Percentiles rank a stretch among this genome's conserved stretches.
phyloP scores from a whole-genome alignment of 1,140 invertebrate genomes.

The Drosophila albomicans region DNA sequence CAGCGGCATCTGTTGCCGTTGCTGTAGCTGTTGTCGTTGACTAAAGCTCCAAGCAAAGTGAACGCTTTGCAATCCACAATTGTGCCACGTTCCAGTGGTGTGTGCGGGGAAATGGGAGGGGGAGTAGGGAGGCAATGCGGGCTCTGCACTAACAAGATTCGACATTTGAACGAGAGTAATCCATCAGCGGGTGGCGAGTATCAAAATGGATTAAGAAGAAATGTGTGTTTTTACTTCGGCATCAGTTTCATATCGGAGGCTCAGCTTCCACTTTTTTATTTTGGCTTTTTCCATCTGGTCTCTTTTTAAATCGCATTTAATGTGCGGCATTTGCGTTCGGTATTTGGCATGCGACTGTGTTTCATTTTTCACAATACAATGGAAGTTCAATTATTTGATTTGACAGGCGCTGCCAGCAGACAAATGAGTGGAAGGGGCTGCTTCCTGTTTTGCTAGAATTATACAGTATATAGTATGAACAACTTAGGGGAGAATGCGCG shows the following conservation, averaged over 20 bases:
- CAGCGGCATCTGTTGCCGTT: conserved; percentile 62
- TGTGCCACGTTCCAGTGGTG: conserved; percentile 44
- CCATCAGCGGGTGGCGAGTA: conserved; percentile 75
- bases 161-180: conserved; percentile 81
- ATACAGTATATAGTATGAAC: conserved; percentile 1
- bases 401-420: conserved; percentile 63
- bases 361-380: conserved; percentile 80
- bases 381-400: conserved; percentile 83
- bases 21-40: conserved; percentile 30
- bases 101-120: not conserved
- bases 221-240: conserved; percentile 49
- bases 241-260: conserved; percentile 58
- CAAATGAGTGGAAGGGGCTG: conserved; percentile 31
- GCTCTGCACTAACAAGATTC: conserved; percentile 74
- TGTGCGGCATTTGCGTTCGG: conserved; percentile 68
- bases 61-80: conserved; percentile 39
- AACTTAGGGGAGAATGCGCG: conserved; percentile 41
- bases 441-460: conserved; percentile 31
- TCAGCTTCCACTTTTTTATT: conserved; percentile 8
- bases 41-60: conserved; percentile 46
- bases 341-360: conserved; percentile 40
- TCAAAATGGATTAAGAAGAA: conserved; percentile 80
- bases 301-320: conserved; percentile 72
- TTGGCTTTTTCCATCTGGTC: conserved; percentile 4
- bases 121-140: not conserved